Base-by-base conservation (phyloP, 1,140 invertebrate species). In the Plectus sambesii region DNA sequence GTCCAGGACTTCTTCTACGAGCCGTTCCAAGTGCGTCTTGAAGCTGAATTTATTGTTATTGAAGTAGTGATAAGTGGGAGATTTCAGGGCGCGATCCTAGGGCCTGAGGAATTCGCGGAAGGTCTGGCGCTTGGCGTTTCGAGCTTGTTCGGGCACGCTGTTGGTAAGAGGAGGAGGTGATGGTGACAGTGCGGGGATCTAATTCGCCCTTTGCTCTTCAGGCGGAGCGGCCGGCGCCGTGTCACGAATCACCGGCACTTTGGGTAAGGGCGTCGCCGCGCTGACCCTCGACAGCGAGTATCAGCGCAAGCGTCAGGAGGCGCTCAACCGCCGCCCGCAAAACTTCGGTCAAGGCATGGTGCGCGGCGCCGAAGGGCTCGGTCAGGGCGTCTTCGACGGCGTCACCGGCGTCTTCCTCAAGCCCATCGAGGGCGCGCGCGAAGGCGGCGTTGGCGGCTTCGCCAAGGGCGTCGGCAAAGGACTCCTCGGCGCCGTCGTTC, bases 1-100 rank as follows among this genome's bases (percentile, higher is more conserved):
- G 84, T 97, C 3, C 87, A 92, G 67, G 90, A 96, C 74, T 75
- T 97, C 23, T 98, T 97, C 72, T 97, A 97, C 70, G 92, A 97
- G 73, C 93, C 93, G 2, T 86, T 92, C 72, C 85, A 90, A 75
- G 83, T 84, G 68, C 20, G 33, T 22, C n/a, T n/a, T n/a, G n/a
- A n/a, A n/a, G n/a, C n/a, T n/a, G n/a, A n/a, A n/a, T n/a, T n/a
- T n/a, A n/a, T n/a, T n/a, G n/a, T n/a, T n/a, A n/a, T n/a, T n/a
- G n/a, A n/a, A n/a, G n/a, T n/a, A n/a, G n/a, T n/a, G n/a, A n/a
- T n/a, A n/a, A n/a, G n/a, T n/a, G n/a, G n/a, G n/a, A n/a, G n/a
- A n/a, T 36, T 59, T 23, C 63, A 84, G 82, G 90, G 90, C 19
- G 86, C 87, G 1, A 90, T 97, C 70, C 87, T 96, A 77, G 92